A percentile compares a stretch with the other conserved stretches of the same genome.
These are phyloP conservation scores for Cancer borealis DNA, from an alignment of 2,888 invertebrate genomes.

Conservation along the genomic window DNA sequence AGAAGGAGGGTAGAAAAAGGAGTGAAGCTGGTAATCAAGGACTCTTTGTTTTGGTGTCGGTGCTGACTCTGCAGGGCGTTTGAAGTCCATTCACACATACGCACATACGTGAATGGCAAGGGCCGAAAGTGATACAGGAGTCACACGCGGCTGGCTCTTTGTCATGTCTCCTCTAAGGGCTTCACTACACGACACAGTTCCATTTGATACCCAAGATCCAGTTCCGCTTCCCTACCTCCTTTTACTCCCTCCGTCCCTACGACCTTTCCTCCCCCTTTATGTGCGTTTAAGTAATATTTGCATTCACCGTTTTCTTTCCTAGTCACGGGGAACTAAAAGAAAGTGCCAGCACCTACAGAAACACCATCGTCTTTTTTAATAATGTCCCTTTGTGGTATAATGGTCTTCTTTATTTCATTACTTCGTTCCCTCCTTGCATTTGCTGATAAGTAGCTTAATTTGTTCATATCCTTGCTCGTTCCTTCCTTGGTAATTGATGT, in stretches of 20 bases:
- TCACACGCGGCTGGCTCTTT: neutral
- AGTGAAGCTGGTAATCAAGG: neutral
- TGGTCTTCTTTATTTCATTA: neutral
- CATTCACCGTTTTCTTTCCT: neutral
- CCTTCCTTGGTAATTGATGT: neutral
- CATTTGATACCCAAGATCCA: neutral
- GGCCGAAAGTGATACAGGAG: neutral
- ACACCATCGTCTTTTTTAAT: neutral
- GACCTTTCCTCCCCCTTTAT: neutral
- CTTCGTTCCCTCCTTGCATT: neutral
- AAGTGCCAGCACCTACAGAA: neutral
- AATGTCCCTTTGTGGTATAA: neutral
- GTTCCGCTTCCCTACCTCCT: neutral
- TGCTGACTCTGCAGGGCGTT: neutral
- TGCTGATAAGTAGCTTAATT: neutral
- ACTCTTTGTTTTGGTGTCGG: neutral
- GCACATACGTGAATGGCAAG: neutral
- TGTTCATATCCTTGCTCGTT: neutral
- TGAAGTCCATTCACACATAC: neutral
- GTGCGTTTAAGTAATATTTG: neutral
- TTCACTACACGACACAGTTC: neutral
- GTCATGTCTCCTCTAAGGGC: neutral
- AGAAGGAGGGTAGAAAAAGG: neutral
- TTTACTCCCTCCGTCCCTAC: neutral
- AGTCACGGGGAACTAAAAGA: neutral